A percentile compares a stretch with the other conserved stretches of the same genome.
These are phyloP conservation scores for Gnathonemus echidnorhynchus DNA, from an alignment of 2,113 vertebrate genomes.

Conservation along the genomic window DNA sequence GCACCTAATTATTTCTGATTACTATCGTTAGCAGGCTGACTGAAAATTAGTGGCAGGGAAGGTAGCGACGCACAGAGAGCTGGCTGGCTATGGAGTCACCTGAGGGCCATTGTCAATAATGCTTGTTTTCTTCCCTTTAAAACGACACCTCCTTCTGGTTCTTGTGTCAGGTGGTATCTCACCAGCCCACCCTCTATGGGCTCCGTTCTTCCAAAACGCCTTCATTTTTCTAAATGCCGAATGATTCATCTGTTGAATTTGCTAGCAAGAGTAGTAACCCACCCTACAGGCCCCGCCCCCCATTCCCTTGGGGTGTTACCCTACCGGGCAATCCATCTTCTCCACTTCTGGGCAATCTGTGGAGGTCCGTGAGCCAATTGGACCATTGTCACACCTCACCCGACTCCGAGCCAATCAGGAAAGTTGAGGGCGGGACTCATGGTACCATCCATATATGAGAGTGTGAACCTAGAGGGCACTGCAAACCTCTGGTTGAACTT, in stretches of 20 bases:
- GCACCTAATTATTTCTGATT: conserved; percentile 71
- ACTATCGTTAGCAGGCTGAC: conserved; percentile 69
- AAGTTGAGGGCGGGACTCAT: neutral
- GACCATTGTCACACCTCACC: neutral
- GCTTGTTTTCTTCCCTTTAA: neutral
- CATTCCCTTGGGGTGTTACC: neutral
- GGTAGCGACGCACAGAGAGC: conserved; percentile 22
- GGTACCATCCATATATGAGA: neutral
- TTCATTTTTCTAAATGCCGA: neutral
- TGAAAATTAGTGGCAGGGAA: conserved; percentile 55
- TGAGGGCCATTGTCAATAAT: neutral
- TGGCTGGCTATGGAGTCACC: neutral
- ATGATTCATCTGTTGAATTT: neutral
- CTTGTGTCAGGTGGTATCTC: neutral
- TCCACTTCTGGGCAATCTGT: neutral
- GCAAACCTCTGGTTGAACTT: conserved; percentile 4
- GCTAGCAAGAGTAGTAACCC: neutral
- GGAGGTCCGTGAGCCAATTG: neutral
- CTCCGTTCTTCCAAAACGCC: neutral
- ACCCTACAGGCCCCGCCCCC: neutral
- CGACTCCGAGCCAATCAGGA: neutral
- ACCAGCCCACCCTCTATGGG: neutral
- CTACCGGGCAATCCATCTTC: neutral
- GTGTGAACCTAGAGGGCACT: neutral
- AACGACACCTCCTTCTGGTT: neutral